A percentile compares a stretch with the other conserved stretches of the same genome.
Conservation (phyloP, 2,113 vertebrate species). For the Hucho hucho region DNA sequence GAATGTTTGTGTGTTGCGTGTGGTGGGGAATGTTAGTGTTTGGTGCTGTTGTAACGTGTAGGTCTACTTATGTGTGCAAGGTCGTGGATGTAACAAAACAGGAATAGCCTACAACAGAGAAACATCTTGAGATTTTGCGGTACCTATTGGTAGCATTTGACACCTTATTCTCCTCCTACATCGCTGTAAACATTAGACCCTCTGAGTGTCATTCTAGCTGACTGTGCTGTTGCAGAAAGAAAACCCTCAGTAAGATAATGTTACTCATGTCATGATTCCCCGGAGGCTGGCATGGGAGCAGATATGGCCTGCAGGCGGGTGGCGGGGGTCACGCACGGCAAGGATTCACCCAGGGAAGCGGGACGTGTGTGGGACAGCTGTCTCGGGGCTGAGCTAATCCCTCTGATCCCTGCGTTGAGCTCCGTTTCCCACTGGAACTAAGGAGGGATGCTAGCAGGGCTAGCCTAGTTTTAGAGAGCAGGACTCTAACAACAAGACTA, state of each 20-base stretch:
- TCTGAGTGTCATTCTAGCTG: too few species aligned
- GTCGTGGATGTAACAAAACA: neutral
- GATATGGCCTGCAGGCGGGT: neutral
- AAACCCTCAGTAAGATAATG: neutral
- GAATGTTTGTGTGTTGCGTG: neutral
- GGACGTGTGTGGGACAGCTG: neutral
- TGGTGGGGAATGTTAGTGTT: too few species aligned
- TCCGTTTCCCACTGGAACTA: neutral
- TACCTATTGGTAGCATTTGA: too few species aligned
- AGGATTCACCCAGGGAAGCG: neutral
- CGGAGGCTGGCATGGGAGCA: neutral
- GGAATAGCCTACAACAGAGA: too few species aligned
- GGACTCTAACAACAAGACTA: neutral
- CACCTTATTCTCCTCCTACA: too few species aligned
- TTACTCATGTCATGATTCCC: neutral
- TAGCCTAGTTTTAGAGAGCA: neutral
- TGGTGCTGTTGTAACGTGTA: neutral
- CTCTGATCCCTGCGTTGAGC: neutral
- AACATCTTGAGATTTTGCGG: too few species aligned
- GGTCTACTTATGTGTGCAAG: neutral
- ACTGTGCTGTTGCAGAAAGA: neutral
- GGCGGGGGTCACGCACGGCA: neutral
- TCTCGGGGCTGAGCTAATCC: neutral
- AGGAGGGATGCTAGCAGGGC: neutral
- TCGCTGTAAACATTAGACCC: too few species aligned